Evolutionary conservation across 92 coral and sea anemone species (phyloP).

Genomic region (Actinostola sp.): DNA sequence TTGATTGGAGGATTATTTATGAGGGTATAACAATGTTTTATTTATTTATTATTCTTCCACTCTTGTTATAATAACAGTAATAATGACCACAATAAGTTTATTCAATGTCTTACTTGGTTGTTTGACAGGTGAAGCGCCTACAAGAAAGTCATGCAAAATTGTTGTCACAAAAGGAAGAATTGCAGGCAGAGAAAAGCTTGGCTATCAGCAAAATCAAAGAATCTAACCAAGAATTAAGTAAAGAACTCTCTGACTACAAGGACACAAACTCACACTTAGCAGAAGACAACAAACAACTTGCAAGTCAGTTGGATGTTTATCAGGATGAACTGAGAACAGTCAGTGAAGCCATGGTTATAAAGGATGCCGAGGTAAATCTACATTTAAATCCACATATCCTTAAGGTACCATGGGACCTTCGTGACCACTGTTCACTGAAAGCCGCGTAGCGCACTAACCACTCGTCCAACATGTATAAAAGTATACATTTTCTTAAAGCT

Average conservation of each 20-base stretch:
- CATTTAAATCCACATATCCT: no score
- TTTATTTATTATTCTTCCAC: no score
- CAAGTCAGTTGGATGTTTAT: conserved; percentile 66
- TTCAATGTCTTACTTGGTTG: background rate
- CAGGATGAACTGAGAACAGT: conserved; percentile 81
- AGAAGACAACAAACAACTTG: conserved; percentile 75
- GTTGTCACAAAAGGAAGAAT: conserved; percentile 83
- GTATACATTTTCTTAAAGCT: no score
- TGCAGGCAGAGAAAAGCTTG: conserved; percentile 78
- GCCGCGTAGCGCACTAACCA: no score
- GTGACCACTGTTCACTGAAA: no score
- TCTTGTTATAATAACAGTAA: no score
- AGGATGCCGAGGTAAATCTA: conserved; percentile 88
- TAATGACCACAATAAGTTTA: no score
- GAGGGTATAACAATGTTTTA: no score
- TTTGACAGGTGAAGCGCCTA: conserved; percentile 77
- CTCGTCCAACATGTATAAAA: no score
- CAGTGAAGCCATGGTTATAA: conserved; percentile 85
- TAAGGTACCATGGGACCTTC: no score
- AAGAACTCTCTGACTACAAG: conserved; percentile 70
- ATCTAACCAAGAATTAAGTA: conserved; percentile 57
- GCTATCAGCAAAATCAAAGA: conserved; percentile 67
- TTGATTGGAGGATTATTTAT: no score
- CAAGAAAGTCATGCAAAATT: conserved; percentile 89
- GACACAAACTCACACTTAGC: conserved; percentile 58